phyloP scores from a whole-genome alignment of 2,113 vertebrate genomes.

The Peromyscus maniculatus region DNA sequence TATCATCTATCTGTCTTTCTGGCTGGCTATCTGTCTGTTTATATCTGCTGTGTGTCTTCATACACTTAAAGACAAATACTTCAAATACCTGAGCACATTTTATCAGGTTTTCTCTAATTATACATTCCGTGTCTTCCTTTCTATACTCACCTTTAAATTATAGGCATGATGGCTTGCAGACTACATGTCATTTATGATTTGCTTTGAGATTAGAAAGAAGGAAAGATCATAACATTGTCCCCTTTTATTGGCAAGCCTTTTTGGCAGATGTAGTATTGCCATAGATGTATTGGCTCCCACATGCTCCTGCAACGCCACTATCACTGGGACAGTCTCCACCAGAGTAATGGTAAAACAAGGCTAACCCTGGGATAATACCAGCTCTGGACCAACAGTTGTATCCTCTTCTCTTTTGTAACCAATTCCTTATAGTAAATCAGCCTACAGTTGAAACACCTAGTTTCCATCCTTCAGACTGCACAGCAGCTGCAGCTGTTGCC shows the following conservation, averaged over 20 bases:
- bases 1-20: not conserved
- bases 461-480: not conserved
- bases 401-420: not conserved
- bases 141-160: not conserved
- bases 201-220: not conserved
- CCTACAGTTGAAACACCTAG: not conserved
- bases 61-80: not conserved
- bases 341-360: not conserved
- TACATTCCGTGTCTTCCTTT: not conserved
- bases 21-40: not conserved
- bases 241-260: not conserved
- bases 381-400: not conserved
- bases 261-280: not conserved
- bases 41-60: not conserved
- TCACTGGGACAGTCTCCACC: not conserved
- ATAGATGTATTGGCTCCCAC: too few species aligned
- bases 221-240: not conserved
- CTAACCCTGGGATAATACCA: not conserved
- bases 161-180: not conserved
- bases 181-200: not conserved
- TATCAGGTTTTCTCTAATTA: not conserved
- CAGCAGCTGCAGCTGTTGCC: not conserved
- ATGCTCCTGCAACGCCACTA: not conserved
- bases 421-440: not conserved
- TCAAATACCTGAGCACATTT: not conserved